Percentiles rank a stretch among this genome's conserved stretches.
Evolutionary conservation across 2,113 vertebrate genomes (phyloP).

Genomic region (Cricetomys ansorgei): DNA sequence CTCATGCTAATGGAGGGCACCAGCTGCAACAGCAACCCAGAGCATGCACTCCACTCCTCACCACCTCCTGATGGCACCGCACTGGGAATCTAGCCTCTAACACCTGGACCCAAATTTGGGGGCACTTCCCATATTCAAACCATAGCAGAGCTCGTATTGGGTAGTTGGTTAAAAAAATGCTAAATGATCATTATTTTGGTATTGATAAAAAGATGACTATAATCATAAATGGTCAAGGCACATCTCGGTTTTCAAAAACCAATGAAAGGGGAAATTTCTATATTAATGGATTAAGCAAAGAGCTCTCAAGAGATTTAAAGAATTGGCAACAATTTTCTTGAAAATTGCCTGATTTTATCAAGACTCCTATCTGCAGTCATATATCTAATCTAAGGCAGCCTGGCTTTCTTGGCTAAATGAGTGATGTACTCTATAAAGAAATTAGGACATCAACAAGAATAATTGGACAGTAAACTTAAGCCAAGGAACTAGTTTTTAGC

Average conservation of each 20-base stretch:
- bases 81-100: background rate
- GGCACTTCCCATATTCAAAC: background rate
- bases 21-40: too few relatives aligned
- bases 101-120: background rate
- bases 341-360: background rate
- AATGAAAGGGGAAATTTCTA: background rate
- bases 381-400: background rate
- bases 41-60: background rate
- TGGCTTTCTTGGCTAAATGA: background rate
- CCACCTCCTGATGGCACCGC: background rate
- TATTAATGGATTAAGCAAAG: background rate
- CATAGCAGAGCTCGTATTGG: background rate
- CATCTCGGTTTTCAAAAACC: background rate
- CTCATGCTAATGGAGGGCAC: too few relatives aligned
- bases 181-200: background rate
- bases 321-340: background rate
- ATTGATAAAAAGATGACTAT: background rate
- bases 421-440: background rate
- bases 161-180: background rate
- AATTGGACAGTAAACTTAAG: background rate
- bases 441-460: background rate
- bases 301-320: background rate
- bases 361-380: background rate
- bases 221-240: background rate
- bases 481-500: background rate